These are phyloP conservation scores for Campylomormyrus tamandua DNA, from an alignment of 2,113 vertebrate genomes.

Conservation along the genomic window DNA sequence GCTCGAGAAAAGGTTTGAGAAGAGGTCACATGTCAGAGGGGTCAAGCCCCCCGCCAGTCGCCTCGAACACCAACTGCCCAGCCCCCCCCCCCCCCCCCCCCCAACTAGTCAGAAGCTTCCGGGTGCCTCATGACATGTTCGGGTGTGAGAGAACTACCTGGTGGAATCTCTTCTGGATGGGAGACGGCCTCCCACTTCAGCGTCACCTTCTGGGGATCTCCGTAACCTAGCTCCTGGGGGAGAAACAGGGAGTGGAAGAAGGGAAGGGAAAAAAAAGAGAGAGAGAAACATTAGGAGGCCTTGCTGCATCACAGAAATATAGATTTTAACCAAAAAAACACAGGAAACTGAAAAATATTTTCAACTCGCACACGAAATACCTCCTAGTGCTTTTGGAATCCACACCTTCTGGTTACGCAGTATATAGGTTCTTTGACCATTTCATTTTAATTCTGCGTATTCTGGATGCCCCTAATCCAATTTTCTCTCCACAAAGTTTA, in stretches of 20 bases:
- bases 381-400: not conserved
- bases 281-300: not conserved
- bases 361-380: not conserved
- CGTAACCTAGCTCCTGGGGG: slow-evolving; percentile 17
- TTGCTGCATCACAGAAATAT: not conserved
- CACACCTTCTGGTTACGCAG: not conserved
- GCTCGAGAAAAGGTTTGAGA: not conserved
- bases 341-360: not conserved
- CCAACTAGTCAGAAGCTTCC: not conserved
- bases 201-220: slow-evolving; percentile 17
- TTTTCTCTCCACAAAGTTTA: not conserved
- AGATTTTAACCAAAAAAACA: not conserved
- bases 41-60: too few relatives aligned
- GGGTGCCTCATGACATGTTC: too few relatives aligned
- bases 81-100: not conserved
- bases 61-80: not conserved
- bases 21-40: not conserved
- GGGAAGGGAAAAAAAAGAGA: not conserved
- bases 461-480: not conserved
- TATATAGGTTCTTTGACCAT: not conserved
- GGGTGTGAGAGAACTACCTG: slow-evolving; percentile 22
- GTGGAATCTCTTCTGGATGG: slow-evolving; percentile 29
- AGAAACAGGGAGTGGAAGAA: not conserved
- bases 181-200: slow-evolving; percentile 33
- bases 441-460: not conserved